Conservation (phyloP, 2,113 vertebrate genomes). For the Myrmecophaga tridactyla region DNA sequence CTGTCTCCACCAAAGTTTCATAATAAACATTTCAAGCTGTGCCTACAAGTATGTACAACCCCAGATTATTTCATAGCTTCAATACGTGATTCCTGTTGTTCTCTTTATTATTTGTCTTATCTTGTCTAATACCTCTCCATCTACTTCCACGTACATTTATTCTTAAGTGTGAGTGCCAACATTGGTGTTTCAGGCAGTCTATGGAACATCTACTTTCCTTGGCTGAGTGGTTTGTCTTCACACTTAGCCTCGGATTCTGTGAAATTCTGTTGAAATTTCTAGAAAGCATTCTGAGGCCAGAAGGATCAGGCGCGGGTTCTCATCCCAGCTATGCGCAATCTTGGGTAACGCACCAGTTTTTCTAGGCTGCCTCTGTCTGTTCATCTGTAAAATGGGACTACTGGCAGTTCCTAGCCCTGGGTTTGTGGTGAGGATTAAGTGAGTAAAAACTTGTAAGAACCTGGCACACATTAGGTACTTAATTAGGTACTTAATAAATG, state of each 20-base stretch:
- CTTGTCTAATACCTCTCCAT: background rate
- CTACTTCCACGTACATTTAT: background rate
- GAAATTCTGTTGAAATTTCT: background rate
- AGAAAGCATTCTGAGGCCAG: too few relatives aligned
- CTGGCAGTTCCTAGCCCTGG: background rate
- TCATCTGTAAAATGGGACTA: background rate
- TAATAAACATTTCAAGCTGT: background rate
- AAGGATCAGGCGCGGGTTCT: background rate
- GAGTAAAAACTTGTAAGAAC: background rate
- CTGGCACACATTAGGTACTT: background rate
- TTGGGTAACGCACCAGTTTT: background rate
- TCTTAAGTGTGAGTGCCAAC: background rate
- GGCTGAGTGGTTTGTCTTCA: background rate
- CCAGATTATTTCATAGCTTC: background rate
- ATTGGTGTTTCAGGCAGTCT: background rate
- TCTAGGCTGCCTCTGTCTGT: background rate
- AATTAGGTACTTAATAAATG: background rate
- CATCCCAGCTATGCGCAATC: background rate
- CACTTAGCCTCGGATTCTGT: background rate
- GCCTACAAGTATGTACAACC: background rate
- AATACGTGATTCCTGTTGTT: background rate
- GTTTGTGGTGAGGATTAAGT: background rate
- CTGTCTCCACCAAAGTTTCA: background rate
- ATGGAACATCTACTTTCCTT: background rate
- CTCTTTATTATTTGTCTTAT: background rate